Evolutionary conservation across 64 coral and sea anemone species (phyloP), one percentile per base, ranked within the genome.

Genomic region (Montipora cactus): DNA sequence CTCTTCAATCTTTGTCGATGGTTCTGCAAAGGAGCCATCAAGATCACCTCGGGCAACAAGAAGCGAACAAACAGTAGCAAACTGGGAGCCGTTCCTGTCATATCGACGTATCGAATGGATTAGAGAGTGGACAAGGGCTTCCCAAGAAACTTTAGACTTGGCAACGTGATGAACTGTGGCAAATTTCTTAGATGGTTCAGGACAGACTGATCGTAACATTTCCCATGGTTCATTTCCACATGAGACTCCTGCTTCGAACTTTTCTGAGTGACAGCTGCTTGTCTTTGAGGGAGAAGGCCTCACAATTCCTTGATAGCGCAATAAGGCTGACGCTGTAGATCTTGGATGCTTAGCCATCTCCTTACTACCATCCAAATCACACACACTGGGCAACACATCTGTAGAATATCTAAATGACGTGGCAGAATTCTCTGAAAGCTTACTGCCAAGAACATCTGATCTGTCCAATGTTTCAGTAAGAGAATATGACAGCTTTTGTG

Each of bases 161-260:
- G 69, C 44, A 37, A 91, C 71, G 66, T 95, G 93, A 85, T 98
- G 93, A 20, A 95, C 28, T 57, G 96, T 94, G 20, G 93, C 84
- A 95, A 98, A 98, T 81, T 98, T 98, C 67, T 98, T 98, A 13
- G 89, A 89, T 79, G 96, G 93, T 71, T 98, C 93, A 18, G 96
- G 83, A 47, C 96, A 98, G 67, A 98, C 67, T 79, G 96, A 81
- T 19, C 83, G 87, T 8, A 98, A 59, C 89, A 98, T 98, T 74
- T 98, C 96, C 96, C 96, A 98, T 78, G 93, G 78, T 66, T 98
- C 96, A 95, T 95, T 98, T 66, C 96, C 96, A 79, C 73, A 78
- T 16, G 75, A 48, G 48, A 74, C 79, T 69, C 67, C 79, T 20
- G 49, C 72, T 81, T 44, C 61, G 16, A 72, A 12, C 12, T 49